Evolutionary conservation across 1,140 invertebrate species (phyloP), one percentile per base, ranked within the genome.

Genomic region (Ditylenchus dipsaci): DNA sequence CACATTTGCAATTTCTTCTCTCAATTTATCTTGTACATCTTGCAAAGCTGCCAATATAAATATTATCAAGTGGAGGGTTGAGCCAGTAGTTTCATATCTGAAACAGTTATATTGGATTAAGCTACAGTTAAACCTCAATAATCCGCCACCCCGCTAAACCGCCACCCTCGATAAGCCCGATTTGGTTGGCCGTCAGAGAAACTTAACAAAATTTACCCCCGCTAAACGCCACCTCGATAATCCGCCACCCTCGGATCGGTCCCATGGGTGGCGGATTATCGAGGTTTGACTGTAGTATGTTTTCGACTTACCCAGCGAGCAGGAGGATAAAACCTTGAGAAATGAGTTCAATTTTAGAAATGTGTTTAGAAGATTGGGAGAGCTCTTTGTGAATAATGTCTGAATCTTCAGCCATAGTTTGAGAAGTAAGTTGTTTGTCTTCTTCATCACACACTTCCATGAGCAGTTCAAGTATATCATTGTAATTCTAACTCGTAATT

Each of bases 61-160:
- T 1, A 74, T 30, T 0, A 72, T 65, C 42, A 75, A 82, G 1
- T 73, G 57, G 11, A 84, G 61, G 0, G 76, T 64, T 11, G 72
- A 73, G 1, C 74, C 74, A 1, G 83, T 83, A 1, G 83, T 84
- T 23, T 83, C 82, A 58, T 79, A 84, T 43, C 66, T 67, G 7
- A 65, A 65, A 13, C n/a, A 45, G n/a, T 11, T 45, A 45, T 45
- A 13, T 45, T 45, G 11, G n/a, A n/a, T n/a, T n/a, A n/a, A n/a
- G n/a, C n/a, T n/a, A n/a, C n/a, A n/a, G n/a, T n/a, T n/a, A n/a
- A n/a, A n/a, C n/a, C n/a, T n/a, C n/a, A n/a, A n/a, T n/a, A n/a
- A n/a, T n/a, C n/a, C n/a, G n/a, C n/a, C n/a, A n/a, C n/a, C n/a
- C n/a, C n/a, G n/a, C n/a, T n/a, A n/a, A n/a, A n/a, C n/a, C n/a